These are phyloP conservation scores for Porites australiensis DNA, from an alignment of 64 coral and sea anemone species.

Conservation along the genomic window DNA sequence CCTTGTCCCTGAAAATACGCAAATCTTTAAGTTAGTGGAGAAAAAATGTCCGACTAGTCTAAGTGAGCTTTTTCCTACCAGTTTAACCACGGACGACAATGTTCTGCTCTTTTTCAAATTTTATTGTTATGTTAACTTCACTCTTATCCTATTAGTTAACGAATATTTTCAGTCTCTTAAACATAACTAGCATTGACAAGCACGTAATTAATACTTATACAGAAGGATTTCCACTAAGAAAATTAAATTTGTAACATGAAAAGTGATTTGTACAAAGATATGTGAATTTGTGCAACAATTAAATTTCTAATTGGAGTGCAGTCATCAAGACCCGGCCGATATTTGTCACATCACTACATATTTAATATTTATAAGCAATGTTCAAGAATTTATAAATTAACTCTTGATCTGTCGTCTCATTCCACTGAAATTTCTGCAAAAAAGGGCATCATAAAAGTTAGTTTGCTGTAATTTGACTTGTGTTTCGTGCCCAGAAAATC, in stretches of 20 bases:
- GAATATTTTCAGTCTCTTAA: constrained; percentile 26
- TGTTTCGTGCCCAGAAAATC: no score
- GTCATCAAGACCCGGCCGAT: neutral
- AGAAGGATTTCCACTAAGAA: neutral
- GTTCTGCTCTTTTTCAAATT: neutral
- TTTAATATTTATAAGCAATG: constrained; percentile 7
- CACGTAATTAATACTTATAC: neutral
- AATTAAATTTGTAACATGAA: neutral
- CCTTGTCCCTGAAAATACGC: no score
- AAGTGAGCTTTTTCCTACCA: no score
- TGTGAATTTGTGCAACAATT: neutral
- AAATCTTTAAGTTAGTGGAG: no score
- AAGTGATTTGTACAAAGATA: constrained; percentile 24
- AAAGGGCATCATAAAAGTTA: neutral
- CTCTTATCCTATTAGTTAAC: constrained; percentile 1
- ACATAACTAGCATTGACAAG: constrained; percentile 7
- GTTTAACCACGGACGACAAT: no score
- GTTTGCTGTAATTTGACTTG: neutral
- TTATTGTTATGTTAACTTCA: constrained; percentile 39
- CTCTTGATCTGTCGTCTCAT: constrained; percentile 1
- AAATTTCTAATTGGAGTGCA: neutral
- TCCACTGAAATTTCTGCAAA: constrained; percentile 33
- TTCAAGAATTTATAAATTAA: constrained; percentile 13
- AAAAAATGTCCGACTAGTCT: no score
- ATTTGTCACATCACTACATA: neutral